phyloP scores from a whole-genome alignment of 2,888 invertebrate genomes.

The Philhelius pedissequus region DNA sequence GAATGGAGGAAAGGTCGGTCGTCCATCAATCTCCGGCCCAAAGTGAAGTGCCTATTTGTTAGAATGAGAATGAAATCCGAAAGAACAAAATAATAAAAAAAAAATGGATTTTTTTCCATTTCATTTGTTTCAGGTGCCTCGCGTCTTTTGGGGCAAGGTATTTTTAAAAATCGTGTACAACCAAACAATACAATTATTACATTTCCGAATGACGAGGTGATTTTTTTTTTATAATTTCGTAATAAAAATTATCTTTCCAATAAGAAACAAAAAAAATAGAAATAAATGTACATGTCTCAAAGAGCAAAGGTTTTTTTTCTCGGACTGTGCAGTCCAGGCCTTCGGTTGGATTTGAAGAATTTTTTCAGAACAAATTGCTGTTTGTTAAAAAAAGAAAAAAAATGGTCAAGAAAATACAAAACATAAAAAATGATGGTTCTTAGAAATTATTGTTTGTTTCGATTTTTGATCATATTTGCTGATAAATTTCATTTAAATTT shows the following conservation, averaged over 20 bases:
- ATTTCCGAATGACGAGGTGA: constrained; percentile 61
- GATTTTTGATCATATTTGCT: constrained; percentile 56
- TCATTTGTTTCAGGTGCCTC: constrained; percentile 44
- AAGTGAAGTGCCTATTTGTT: constrained; percentile 64
- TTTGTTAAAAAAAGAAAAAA: constrained; percentile 43
- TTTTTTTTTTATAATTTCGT: constrained; percentile 58
- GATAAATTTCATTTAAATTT: constrained; percentile 64
- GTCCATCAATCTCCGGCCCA: constrained; percentile 60
- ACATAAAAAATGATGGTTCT: constrained; percentile 27
- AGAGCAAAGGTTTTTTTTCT: constrained; percentile 18
- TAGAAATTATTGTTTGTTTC: constrained; percentile 23
- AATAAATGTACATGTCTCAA: constrained; percentile 17
- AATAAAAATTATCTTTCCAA: constrained; percentile 54
- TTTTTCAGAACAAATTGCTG: constrained; percentile 63
- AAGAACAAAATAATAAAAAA: constrained; percentile 3
- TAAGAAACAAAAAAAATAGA: not conserved
- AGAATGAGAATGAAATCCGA: constrained; percentile 53
- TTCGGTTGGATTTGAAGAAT: constrained; percentile 37
- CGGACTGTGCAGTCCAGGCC: constrained; percentile 41
- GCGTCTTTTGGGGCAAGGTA: constrained; percentile 4
- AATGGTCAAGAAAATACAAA: constrained; percentile 8
- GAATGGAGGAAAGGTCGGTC: constrained; percentile 55
- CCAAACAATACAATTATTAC: constrained; percentile 65
- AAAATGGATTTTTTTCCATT: not conserved
- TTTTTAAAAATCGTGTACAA: constrained; percentile 66